Evolutionary conservation across 2,797 vertebrate species (phyloP).

Genomic region (Sebastes kiyomatsui): DNA sequence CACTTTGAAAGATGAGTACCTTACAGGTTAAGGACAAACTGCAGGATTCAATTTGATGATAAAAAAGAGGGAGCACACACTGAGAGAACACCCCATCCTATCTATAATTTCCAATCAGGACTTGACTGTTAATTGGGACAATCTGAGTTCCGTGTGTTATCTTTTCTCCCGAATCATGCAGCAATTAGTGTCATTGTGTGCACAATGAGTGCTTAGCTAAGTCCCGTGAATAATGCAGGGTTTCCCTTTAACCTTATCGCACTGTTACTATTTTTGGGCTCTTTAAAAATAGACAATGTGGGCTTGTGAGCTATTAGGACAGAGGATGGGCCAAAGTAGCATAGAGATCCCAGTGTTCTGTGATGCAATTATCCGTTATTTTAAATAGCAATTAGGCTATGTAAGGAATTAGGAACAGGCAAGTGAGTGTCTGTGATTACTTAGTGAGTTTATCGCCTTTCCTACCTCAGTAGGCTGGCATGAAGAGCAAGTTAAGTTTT

Average conservation of each 20-base stretch:
- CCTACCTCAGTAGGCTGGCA: not conserved
- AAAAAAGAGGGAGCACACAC: not conserved
- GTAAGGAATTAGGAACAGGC: not conserved
- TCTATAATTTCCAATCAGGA: conserved; percentile 18
- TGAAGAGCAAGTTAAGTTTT: not conserved
- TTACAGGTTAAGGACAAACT: not conserved
- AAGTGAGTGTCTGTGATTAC: not conserved
- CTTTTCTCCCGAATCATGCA: conserved; percentile 29
- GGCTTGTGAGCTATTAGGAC: not conserved
- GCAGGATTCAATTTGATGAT: conserved; percentile 10
- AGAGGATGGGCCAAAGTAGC: not conserved
- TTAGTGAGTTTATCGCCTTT: not conserved
- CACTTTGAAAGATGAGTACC: not conserved
- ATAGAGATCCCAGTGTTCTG: not conserved
- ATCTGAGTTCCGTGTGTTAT: conserved; percentile 15
- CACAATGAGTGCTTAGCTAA: conserved; percentile 12
- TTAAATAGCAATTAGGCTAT: not conserved
- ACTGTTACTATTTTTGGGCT: conserved; percentile 1
- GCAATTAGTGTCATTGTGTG: conserved; percentile 47
- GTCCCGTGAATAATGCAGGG: conserved; percentile 5
- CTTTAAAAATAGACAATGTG: not conserved
- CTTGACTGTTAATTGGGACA: conserved; percentile 42
- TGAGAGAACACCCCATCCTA: not conserved
- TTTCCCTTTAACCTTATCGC: conserved; percentile 18
- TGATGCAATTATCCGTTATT: conserved; percentile 7